Evolutionary conservation across 1,140 invertebrate genomes (phyloP), one percentile per base, ranked within the genome.

Genomic region (Anoplophora glabripennis): DNA sequence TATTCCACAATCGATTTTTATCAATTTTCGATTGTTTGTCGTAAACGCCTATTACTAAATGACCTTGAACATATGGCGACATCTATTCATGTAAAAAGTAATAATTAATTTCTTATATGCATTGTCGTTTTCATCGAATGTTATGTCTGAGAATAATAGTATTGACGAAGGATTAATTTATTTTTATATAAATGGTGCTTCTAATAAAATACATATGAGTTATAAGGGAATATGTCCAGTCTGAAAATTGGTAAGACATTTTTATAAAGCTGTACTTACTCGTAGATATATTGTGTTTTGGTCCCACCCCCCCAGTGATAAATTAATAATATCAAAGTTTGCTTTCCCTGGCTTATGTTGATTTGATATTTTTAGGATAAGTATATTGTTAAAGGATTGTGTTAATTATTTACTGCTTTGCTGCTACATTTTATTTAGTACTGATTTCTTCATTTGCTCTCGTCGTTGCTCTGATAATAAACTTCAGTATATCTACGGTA

Each of bases 221-320:
- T 61, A 59, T 54, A 66, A 51, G 72, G 75, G 76, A 83, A 79
- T 80, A 84, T 84, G 83, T 83, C 81, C 75, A 84, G 81, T 77
- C 77, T 84, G 78, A 84, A 83, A 80, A 80, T 82, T 72, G 83
- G 83, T 84, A 80, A 82, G 80, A 66, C 34, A 28, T 3, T 9
- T 56, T 5, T 36, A 17, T 40, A 53, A 56, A 52, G 36, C 47
- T 46, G 4, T 36, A 33, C 37, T 45, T 11, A 47, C 51, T 57
- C 40, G 49, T 59, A 51, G 60, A 44, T 59, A 28, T n/a, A n/a
- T n/a, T n/a, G n/a, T 58, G 38, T 54, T 63, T 65, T 62, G 68
- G 68, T 70, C 64, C 71, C 71, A 72, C 71, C 69, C 71, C 71
- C 68, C 56, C 21, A 28, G 21, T 28, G 21, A 28, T 28, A 28